Evolutionary conservation across 2,888 invertebrate genomes (phyloP), one percentile per base, ranked within the genome.

Genomic region (Drosophila emarginata): DNA sequence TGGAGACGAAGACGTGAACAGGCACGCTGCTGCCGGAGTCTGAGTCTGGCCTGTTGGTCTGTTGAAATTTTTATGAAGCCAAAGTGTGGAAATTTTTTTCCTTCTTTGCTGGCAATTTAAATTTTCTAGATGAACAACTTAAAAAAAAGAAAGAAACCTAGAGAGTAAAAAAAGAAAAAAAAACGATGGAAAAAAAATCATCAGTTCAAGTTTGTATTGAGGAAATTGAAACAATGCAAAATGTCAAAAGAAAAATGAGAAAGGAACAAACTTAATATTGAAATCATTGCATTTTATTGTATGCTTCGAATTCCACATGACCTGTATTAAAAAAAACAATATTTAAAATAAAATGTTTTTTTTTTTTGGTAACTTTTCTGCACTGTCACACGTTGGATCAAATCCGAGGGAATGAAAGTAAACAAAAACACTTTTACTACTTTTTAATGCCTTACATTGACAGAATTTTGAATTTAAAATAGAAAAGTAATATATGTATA

Each of bases 1-100:
- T 26, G 26, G 60, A 51, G 21, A 57, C 26, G 6, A 12, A 52
- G 32, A 36, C 63, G 28, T 18, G 36, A 7, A 60, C 61, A 61
- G 66, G 26, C 54, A 51, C 58, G 23, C 51, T 37, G 52, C 26
- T 18, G 32, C 5, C 5, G 26, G 37, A 37, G 56, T 18, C 56
- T 18, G 59, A 53, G 70, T 60, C 71, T 61, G 58, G 58, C 58
- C 65, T 68, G 58, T 69, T 69, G 56, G 70, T 56, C 71, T 81
- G 75, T 65, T 84, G 80, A 77, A 83, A 82, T 83, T 81, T 82
- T 80, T 78, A 84, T 84, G 73, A 80, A 77, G 64, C 56, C 52
- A 36, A 61, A 60, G 52, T 61, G 65, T 61, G 69, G 69, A 61
- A 15, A 14, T 23, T 57, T 54, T 60, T 60, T 69, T 61, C 12